phyloP scores from a whole-genome alignment of 2,797 vertebrate species.

The Meda fulgida region DNA sequence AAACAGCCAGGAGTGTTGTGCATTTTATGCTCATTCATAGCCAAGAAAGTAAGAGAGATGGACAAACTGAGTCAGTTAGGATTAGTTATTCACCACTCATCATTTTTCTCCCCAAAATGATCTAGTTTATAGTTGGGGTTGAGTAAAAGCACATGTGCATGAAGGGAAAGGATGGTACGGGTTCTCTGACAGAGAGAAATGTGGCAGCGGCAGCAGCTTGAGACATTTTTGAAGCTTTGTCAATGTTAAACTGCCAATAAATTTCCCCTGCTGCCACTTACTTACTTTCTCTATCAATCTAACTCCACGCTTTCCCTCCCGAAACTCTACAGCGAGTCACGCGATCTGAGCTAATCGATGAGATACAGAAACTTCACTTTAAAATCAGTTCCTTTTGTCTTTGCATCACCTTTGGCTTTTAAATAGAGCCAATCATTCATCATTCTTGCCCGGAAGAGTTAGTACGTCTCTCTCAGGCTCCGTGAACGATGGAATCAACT shows the following conservation, averaged over 20 bases:
- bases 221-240: conserved; percentile 81
- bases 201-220: conserved; percentile 79
- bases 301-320: background rate
- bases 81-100: background rate
- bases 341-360: conserved; percentile 27
- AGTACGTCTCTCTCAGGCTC: conserved; percentile 7
- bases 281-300: conserved; percentile 78
- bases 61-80: background rate
- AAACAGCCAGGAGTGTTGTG: conserved; percentile 7
- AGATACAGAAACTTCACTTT: conserved; percentile 11
- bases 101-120: background rate
- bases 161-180: background rate
- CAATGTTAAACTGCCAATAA: conserved; percentile 86
- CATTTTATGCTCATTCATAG: background rate
- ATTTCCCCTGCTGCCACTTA: conserved; percentile 71
- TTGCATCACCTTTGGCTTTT: conserved; percentile 29
- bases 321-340: background rate
- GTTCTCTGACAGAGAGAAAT: conserved; percentile 79
- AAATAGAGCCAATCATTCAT: conserved; percentile 22
- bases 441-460: background rate
- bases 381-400: conserved; percentile 34
- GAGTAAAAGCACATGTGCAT: background rate
- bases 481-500: conserved; percentile 43
- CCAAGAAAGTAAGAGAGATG: background rate
- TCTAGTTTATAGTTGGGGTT: background rate